phyloP scores from a whole-genome alignment of 2,888 invertebrate species.

The Branchipolynoe longqiensis region DNA sequence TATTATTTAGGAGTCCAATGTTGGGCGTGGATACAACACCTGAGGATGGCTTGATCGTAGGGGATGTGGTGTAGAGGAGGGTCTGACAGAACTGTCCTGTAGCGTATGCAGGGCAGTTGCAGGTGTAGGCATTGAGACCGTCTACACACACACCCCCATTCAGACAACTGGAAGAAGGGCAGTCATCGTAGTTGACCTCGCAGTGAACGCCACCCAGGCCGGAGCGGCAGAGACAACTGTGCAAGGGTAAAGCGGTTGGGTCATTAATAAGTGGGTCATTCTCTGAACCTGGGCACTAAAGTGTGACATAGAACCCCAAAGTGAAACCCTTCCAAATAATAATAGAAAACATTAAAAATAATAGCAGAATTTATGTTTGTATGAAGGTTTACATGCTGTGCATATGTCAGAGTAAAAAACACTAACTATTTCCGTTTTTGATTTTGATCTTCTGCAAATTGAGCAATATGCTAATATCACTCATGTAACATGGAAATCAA shows the following conservation, averaged over 20 bases:
- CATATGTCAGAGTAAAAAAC: no score
- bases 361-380: no score
- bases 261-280: neutral
- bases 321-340: no score
- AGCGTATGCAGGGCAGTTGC: conserved; percentile 75
- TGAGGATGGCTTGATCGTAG: conserved; percentile 3
- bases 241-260: neutral
- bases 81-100: conserved; percentile 68
- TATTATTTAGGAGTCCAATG: neutral
- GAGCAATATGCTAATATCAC: no score
- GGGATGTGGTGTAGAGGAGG: conserved; percentile 20
- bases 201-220: conserved; percentile 89
- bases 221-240: conserved; percentile 61
- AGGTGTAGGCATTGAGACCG: conserved; percentile 87
- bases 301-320: no score
- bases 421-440: no score
- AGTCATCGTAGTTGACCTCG: conserved; percentile 92
- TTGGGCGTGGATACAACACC: neutral
- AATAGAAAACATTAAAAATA: no score
- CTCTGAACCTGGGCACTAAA: no score
- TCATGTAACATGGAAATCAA: no score
- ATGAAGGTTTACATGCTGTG: no score
- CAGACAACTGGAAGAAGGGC: conserved; percentile 87
- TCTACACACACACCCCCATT: conserved; percentile 92
- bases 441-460: no score